A percentile compares a stretch with the other conserved stretches of the same genome.
phyloP scores from a whole-genome alignment of 2,113 vertebrate genomes.

The Sylvicapra grimmia region DNA sequence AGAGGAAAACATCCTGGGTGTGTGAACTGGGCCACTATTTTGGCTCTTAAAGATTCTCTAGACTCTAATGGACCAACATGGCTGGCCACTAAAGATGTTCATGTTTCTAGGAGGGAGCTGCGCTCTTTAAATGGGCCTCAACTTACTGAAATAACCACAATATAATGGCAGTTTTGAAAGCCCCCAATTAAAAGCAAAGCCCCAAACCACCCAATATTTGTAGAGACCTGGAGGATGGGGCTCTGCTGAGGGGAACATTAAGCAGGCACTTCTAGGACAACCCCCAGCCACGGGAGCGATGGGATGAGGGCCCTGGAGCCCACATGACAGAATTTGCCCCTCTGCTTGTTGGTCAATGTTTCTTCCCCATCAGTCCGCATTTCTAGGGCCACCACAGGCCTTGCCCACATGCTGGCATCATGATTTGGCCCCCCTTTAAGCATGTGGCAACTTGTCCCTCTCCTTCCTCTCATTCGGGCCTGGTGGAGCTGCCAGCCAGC shows the following conservation, averaged over 20 bases:
- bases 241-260: not conserved
- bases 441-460: not conserved
- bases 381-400: not conserved
- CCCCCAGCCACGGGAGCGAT: not conserved
- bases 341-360: not conserved
- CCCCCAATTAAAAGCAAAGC: not conserved
- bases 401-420: not conserved
- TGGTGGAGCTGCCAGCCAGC: not conserved
- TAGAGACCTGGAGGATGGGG: not conserved
- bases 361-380: not conserved
- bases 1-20: not conserved
- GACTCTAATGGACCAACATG: not conserved
- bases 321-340: not conserved
- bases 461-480: not conserved
- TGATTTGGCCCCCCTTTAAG: not conserved
- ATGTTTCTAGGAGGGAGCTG: not conserved
- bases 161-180: not conserved
- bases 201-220: not conserved
- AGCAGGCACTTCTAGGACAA: not conserved
- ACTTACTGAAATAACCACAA: not conserved
- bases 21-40: not conserved
- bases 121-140: not conserved
- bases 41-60: not conserved
- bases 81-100: not conserved
- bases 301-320: not conserved